Percentiles rank a stretch among this genome's conserved stretches.
These are phyloP conservation scores for Hetaerina americana DNA, from an alignment of 1,140 invertebrate species.

Conservation along the genomic window DNA sequence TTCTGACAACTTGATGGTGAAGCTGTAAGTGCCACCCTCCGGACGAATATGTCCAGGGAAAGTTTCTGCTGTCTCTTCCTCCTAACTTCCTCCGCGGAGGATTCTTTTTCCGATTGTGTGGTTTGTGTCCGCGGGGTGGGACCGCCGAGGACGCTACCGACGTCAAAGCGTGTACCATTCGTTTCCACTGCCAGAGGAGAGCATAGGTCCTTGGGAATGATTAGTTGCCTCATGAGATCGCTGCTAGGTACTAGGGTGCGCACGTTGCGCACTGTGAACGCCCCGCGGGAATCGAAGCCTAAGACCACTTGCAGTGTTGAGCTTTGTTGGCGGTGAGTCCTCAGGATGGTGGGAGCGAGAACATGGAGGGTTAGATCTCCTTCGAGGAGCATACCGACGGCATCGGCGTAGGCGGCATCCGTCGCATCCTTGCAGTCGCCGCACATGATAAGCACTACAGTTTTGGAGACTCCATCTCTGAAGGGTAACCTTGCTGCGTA, in stretches of 20 bases:
- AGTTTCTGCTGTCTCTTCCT: neutral
- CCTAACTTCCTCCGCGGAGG: neutral
- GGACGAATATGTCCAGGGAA: conserved; percentile 31
- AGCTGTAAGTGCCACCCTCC: conserved; percentile 26
- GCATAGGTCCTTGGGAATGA: conserved; percentile 33
- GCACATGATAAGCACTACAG: conserved; percentile 32
- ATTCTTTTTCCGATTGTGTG: neutral
- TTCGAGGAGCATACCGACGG: conserved; percentile 25
- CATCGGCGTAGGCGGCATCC: conserved; percentile 20
- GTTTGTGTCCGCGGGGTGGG: conserved; percentile 20
- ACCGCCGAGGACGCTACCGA: conserved; percentile 7
- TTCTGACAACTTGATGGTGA: conserved; percentile 28
- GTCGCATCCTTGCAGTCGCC: conserved; percentile 21
- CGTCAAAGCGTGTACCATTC: conserved; percentile 33
- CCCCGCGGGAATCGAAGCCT: conserved; percentile 30
- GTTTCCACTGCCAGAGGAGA: conserved; percentile 32
- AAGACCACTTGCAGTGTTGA: conserved; percentile 21
- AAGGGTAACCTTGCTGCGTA: conserved; percentile 33
- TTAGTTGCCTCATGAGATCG: conserved; percentile 24
- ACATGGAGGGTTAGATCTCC: conserved; percentile 33
- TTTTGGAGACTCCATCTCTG: conserved; percentile 35
- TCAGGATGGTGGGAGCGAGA: conserved; percentile 22
- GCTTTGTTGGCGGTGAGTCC: neutral
- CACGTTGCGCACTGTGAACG: conserved; percentile 27
- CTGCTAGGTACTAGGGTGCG: conserved; percentile 22